Percentiles rank a stretch among this genome's conserved stretches.
phyloP scores from a whole-genome alignment of 2,797 vertebrate genomes.

The Lithobates pipiens region DNA sequence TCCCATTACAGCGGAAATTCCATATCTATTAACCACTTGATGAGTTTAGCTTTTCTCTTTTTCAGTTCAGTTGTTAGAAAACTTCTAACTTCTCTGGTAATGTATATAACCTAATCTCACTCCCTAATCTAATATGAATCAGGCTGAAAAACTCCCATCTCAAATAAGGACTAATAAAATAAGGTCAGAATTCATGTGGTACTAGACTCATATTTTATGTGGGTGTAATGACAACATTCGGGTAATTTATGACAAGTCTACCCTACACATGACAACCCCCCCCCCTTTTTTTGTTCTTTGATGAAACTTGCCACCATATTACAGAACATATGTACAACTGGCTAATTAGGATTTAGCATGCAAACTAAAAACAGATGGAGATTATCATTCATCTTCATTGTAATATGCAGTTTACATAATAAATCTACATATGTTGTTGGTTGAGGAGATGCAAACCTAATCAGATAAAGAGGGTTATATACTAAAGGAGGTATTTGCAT shows the following conservation, averaged over 20 bases:
- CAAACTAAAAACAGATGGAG: constrained; percentile 85
- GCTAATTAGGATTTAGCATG: constrained; percentile 85
- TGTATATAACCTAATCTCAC: constrained; percentile 78
- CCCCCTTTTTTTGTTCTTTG: constrained; percentile 63
- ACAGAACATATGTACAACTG: constrained; percentile 75
- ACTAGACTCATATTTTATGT: constrained; percentile 47
- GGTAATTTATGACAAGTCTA: constrained; percentile 72
- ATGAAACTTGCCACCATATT: constrained; percentile 74
- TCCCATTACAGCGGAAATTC: constrained; percentile 74
- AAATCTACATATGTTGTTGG: background rate
- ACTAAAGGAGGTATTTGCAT: background rate
- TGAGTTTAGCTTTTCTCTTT: constrained; percentile 79
- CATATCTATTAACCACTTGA: constrained; percentile 73
- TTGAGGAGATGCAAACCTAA: background rate
- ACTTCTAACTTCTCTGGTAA: constrained; percentile 65
- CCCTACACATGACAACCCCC: constrained; percentile 37
- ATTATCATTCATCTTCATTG: constrained; percentile 74
- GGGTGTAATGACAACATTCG: constrained; percentile 79
- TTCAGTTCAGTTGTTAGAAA: constrained; percentile 73
- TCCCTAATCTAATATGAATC: constrained; percentile 78
- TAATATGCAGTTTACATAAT: constrained; percentile 24
- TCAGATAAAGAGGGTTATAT: background rate
- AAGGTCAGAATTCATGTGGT: constrained; percentile 75
- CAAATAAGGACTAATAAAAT: constrained; percentile 77
- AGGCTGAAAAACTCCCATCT: constrained; percentile 71